Conservation (phyloP, 2,888 invertebrate species). For the Dynastes maya region DNA sequence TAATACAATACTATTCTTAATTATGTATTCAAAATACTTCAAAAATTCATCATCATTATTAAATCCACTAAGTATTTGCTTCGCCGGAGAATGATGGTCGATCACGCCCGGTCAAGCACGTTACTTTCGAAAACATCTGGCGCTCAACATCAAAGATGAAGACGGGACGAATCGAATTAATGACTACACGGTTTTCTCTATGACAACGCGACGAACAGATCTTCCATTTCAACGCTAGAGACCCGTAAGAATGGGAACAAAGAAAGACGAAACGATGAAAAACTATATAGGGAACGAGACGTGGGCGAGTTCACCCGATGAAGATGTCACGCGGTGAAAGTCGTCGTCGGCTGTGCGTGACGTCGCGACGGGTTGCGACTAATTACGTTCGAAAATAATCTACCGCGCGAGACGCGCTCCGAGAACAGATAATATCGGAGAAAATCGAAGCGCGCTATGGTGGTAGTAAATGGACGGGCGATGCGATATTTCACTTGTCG, state of each 20-base stretch:
- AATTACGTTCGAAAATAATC: constrained; percentile 68
- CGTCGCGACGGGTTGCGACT: constrained; percentile 65
- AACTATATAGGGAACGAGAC: not conserved
- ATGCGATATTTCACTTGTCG: no score
- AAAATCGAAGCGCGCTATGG: not conserved
- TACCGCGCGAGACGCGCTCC: not conserved
- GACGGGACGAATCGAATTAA: constrained; percentile 62
- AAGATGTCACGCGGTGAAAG: constrained; percentile 64
- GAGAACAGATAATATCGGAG: not conserved
- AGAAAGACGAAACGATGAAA: not conserved
- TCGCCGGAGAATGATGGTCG: no score
- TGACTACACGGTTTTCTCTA: constrained; percentile 53
- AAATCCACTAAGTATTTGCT: no score
- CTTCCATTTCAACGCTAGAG: not conserved
- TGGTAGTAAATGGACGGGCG: no score
- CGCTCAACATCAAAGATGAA: constrained; percentile 61
- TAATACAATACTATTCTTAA: no score
- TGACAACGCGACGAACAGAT: constrained; percentile 14
- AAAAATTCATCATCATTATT: no score
- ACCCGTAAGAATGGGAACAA: not conserved
- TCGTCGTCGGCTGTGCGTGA: constrained; percentile 59
- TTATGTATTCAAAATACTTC: no score
- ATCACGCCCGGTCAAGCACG: not conserved
- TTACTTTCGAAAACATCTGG: constrained; percentile 59
- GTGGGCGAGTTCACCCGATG: constrained; percentile 58